Percentiles rank a stretch among this genome's conserved stretches.
These are phyloP conservation scores for Pammene aurita DNA, from an alignment of 2,888 invertebrate genomes.

Conservation along the genomic window DNA sequence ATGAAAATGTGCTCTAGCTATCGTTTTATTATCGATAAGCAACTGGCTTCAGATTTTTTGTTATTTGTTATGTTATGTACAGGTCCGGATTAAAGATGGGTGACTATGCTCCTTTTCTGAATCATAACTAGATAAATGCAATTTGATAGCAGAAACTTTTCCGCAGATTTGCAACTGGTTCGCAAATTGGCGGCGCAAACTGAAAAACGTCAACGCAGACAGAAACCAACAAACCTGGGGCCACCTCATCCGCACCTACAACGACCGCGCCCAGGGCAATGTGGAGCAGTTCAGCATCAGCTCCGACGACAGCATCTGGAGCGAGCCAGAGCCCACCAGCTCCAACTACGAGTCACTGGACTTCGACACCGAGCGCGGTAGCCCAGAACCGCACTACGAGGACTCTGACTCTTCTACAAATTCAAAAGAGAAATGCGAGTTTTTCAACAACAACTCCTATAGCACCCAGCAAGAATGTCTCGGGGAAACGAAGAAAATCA, in stretches of 20 bases:
- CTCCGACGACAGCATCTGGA: slow-evolving; percentile 91
- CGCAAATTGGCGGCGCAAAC: slow-evolving; percentile 91
- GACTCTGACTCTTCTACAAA: slow-evolving; percentile 65
- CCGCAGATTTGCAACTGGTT: slow-evolving; percentile 90
- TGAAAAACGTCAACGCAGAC: slow-evolving; percentile 89
- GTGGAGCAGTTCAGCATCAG: slow-evolving; percentile 91
- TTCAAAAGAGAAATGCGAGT: slow-evolving; percentile 64
- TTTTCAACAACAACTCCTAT: slow-evolving; percentile 70
- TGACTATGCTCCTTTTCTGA: no score
- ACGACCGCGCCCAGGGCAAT: slow-evolving; percentile 89
- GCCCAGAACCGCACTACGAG: slow-evolving; percentile 61
- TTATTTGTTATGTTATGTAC: no score
- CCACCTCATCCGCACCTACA: slow-evolving; percentile 88
- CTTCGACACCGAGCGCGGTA: slow-evolving; percentile 58
- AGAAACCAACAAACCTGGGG: slow-evolving; percentile 88
- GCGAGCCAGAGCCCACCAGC: slow-evolving; percentile 81
- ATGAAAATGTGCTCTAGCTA: no score
- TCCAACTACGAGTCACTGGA: slow-evolving; percentile 59
- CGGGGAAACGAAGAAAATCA: slow-evolving; percentile 65
- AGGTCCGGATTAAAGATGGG: no score
- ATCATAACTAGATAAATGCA: no score
- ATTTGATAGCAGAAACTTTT: slow-evolving; percentile 15
- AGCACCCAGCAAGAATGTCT: slow-evolving; percentile 50
- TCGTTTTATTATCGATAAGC: no score
- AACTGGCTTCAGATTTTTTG: no score